These are phyloP conservation scores for Motacilla alba DNA, from an alignment of 2,113 vertebrate genomes.

Conservation along the genomic window DNA sequence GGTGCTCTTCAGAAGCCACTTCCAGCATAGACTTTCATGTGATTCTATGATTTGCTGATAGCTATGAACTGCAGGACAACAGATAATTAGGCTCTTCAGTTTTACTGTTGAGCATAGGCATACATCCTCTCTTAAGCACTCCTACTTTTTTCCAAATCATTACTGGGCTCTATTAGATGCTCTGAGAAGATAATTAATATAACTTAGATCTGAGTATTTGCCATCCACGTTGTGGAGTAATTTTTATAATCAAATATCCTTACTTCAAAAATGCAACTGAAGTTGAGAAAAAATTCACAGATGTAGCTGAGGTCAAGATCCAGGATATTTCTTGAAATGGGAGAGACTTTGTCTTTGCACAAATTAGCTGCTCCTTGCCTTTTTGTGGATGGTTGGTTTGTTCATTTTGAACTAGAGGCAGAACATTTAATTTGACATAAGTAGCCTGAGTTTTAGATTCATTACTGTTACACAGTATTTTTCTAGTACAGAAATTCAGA, in stretches of 20 bases:
- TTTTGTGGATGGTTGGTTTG: neutral
- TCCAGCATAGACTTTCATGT: neutral
- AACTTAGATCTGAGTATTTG: neutral
- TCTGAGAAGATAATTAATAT: neutral
- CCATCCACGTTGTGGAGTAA: neutral
- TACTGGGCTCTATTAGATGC: neutral
- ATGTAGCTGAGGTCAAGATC: neutral
- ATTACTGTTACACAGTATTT: neutral
- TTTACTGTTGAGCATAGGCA: neutral
- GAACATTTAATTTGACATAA: neutral
- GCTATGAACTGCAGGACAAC: neutral
- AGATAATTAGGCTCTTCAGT: neutral
- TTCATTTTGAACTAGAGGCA: neutral
- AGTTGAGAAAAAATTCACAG: neutral
- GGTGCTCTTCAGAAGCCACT: neutral
- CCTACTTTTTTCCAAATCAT: neutral
- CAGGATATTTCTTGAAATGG: neutral
- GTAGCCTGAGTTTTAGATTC: neutral
- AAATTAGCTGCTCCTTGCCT: neutral
- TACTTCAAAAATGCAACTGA: neutral
- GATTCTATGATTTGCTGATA: neutral
- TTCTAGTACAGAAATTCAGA: neutral
- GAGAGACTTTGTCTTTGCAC: neutral
- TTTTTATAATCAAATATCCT: neutral
- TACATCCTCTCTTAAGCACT: neutral